Evolutionary conservation across 2,113 vertebrate genomes (phyloP).

Genomic region (Anhinga rufa): DNA sequence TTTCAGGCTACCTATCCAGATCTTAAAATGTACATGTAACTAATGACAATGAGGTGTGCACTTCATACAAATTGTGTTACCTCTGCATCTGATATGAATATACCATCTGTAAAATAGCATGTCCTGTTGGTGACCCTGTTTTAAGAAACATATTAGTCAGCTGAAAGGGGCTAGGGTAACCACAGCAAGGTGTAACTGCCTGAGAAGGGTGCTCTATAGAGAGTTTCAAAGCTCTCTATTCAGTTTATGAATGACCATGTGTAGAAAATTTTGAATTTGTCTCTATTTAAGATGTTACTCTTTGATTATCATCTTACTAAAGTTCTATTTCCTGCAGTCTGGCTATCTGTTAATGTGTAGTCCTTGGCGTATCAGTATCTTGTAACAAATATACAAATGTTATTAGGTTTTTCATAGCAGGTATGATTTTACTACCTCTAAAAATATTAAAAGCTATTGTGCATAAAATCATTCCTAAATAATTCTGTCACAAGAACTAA

Average conservation of each 20-base stretch:
- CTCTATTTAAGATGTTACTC: neutral
- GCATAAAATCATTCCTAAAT: neutral
- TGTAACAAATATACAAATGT: neutral
- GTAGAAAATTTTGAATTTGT: neutral
- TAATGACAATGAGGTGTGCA: neutral
- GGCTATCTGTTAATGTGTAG: neutral
- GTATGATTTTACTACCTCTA: neutral
- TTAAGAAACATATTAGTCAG: neutral
- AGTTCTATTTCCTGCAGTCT: neutral
- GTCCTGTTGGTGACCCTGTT: neutral
- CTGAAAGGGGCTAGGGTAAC: neutral
- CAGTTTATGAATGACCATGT: neutral
- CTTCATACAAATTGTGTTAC: neutral
- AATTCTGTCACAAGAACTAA: neutral
- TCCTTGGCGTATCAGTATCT: neutral
- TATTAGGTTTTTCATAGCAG: neutral
- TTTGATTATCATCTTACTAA: neutral
- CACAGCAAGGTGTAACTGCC: neutral
- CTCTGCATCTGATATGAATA: neutral
- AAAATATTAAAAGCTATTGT: neutral
- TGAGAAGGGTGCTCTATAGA: neutral
- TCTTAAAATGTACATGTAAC: neutral
- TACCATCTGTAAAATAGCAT: neutral
- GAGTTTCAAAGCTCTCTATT: neutral
- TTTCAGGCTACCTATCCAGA: neutral